Evolutionary conservation across 2,888 invertebrate species (phyloP), one percentile per base, ranked within the genome.

Genomic region (Cybosia mesomella): DNA sequence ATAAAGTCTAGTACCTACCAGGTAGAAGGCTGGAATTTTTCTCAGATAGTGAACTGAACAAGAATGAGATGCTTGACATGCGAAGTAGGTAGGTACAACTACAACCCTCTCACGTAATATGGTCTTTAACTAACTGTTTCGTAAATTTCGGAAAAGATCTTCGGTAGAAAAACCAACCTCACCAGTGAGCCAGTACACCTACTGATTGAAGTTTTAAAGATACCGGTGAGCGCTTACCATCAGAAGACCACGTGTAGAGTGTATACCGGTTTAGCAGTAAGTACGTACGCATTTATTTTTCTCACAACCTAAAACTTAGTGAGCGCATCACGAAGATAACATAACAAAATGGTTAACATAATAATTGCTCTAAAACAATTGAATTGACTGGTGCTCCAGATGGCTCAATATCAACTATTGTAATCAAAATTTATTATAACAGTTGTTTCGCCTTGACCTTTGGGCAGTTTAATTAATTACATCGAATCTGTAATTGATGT

Each of bases 401-500:
- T 68, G 67, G 66, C 66, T 61, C 58, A 58, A 64, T 18, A 53
- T 61, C 43, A 24, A 39, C 22, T 69, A 66, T 58, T 58, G 72
- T 67, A 67, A 53, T 43, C 32, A 21, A 49, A 49, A 34, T 2
- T 58, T 58, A 32, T 58, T 58, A 32, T 32, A 53, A 36, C 34
- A 53, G 54, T 54, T 24, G n/a, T 69, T 72, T 60, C 57, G 69
- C 53, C 81, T 76, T 80, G 79, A 79, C 68, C 71, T 81, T 72
- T 79, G 13, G 28, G 32, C 59, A 67, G 59, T 66, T 69, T 72
- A 73, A 76, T 76, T 80, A 73, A 66, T 70, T 73, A 67, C 67
- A 71, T 64, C 71, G 70, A 80, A 80, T 76, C 72, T 61, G 71
- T 79, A 79, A 81, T 83, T 79, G 72, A 58, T 69, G 54, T 74